Evolutionary conservation across 2,797 vertebrate species (phyloP), one percentile per base, ranked within the genome.

Genomic region (Mallotus villosus): DNA sequence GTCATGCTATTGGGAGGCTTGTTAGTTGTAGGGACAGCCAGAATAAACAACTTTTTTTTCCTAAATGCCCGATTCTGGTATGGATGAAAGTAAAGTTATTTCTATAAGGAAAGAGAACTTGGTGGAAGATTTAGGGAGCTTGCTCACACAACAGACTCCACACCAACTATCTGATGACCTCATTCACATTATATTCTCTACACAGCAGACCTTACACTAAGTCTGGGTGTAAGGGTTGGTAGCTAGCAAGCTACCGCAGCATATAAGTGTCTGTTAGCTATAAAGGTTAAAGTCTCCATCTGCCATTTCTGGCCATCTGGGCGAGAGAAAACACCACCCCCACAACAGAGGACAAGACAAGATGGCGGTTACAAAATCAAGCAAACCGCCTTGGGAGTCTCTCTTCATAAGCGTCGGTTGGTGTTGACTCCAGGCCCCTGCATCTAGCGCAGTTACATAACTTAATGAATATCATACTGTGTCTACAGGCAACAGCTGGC

Each of bases 251-350:
- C 41, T n/a, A 55, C 16, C 16, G 51, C 51, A 55, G 17, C 19
- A n/a, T 5, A 6, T n/a, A 6, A 55, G 51, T 55, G 51, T 55
- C 51, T 65, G 69, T 63, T 71, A 49, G 74, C 60, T 65, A 62
- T 66, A 67, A 77, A 78, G 66, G 73, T 78, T 67, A 76, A 53
- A 60, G 21, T 59, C n/a, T 73, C 67, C 53, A 68, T 72, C 65
- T 72, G 70, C 70, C 65, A 59, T 72, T 64, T 55, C 67, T 17
- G 34, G 62, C 75, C 78, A 81, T 79, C 66, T 81, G 73, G 74
- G 62, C 71, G 19, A 71, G 74, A 57, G 67, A 57, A 53, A 77
- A 77, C 21, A 51, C 72, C 66, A 73, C 67, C 72, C 75, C 75
- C 77, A 34, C 63, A 63, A 61, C 58, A 71, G 65, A 5, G 22